phyloP scores from a whole-genome alignment of 2,888 invertebrate species.

The Unio delphinus region DNA sequence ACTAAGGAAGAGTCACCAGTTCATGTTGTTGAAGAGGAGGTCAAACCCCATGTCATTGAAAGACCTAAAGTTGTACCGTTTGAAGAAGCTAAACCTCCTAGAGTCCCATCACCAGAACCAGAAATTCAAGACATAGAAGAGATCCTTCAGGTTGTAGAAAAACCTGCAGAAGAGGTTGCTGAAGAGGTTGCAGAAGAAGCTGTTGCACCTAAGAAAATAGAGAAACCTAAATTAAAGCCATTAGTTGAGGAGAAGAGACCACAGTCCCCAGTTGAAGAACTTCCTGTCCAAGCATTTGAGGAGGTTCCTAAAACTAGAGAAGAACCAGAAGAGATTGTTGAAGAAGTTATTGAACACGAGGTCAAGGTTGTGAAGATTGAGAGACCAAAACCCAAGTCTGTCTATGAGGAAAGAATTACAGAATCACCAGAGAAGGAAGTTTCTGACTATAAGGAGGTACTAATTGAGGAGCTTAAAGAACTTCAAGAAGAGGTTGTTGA shows the following conservation, averaged over 20 bases:
- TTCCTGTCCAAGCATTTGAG: slow-evolving; percentile 13
- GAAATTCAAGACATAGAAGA: slow-evolving; percentile 10
- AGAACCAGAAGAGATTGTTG: slow-evolving; percentile 29
- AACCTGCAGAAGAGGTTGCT: slow-evolving; percentile 69
- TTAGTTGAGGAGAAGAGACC: slow-evolving; percentile 26
- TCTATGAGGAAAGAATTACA: slow-evolving; percentile 46
- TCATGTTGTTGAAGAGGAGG: slow-evolving; percentile 30
- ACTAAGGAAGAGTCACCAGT: slow-evolving; percentile 1
- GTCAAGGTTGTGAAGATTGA: slow-evolving; percentile 51
- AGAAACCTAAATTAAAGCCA: slow-evolving; percentile 21
- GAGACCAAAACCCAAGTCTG: slow-evolving; percentile 48
- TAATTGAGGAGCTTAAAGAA: slow-evolving; percentile 21
- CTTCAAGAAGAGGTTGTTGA: slow-evolving; percentile 25
- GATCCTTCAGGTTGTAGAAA: slow-evolving; percentile 10
- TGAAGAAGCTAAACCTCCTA: slow-evolving; percentile 24
- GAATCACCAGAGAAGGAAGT: slow-evolving; percentile 39
- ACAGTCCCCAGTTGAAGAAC: slow-evolving; percentile 21
- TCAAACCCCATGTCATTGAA: slow-evolving; percentile 31
- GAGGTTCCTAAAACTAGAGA: slow-evolving; percentile 23
- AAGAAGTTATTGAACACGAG: slow-evolving; percentile 45
- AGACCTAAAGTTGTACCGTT: slow-evolving; percentile 43
- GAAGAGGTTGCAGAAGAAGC: slow-evolving; percentile 75
- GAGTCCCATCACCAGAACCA: slow-evolving; percentile 28
- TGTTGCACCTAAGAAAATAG: slow-evolving; percentile 17
- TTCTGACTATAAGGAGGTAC: slow-evolving; percentile 28